phyloP scores from a whole-genome alignment of 2,888 invertebrate genomes.

The Elmis aenea region DNA sequence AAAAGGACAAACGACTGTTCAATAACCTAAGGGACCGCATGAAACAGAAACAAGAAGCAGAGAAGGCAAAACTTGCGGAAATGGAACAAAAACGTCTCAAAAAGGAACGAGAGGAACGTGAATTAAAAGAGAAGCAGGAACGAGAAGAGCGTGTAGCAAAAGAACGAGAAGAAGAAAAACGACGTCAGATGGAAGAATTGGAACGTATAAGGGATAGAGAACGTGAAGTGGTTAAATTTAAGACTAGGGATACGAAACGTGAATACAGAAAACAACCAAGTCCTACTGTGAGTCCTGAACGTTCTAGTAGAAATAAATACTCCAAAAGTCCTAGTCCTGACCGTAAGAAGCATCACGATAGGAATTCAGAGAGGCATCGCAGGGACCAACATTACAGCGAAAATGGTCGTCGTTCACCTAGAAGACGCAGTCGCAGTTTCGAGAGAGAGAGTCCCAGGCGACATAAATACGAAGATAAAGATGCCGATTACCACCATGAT shows the following conservation, averaged over 20 bases:
- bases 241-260: slow-evolving; percentile 38
- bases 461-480: slow-evolving; percentile 23
- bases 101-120: slow-evolving; percentile 43
- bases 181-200: slow-evolving; percentile 39
- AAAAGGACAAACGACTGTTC: slow-evolving; percentile 48
- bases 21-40: slow-evolving; percentile 51
- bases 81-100: slow-evolving; percentile 38
- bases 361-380: slow-evolving; percentile 26
- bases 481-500: slow-evolving; percentile 10
- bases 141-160: slow-evolving; percentile 36
- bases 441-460: slow-evolving; percentile 19
- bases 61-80: slow-evolving; percentile 40
- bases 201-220: slow-evolving; percentile 40
- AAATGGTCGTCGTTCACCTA: slow-evolving; percentile 36
- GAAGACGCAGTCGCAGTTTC: slow-evolving; percentile 23
- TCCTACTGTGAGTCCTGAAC: slow-evolving; percentile 26
- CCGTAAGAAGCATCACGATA: slow-evolving; percentile 23
- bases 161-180: slow-evolving; percentile 31
- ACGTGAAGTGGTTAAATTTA: slow-evolving; percentile 37
- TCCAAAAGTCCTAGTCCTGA: slow-evolving; percentile 29
- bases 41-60: slow-evolving; percentile 51
- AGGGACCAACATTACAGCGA: slow-evolving; percentile 38
- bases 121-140: slow-evolving; percentile 41
- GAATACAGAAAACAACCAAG: slow-evolving; percentile 35
- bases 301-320: slow-evolving; percentile 11